A percentile compares a stretch with the other conserved stretches of the same genome.
Conservation (phyloP, 2,113 vertebrate genomes). For the Emberiza fucata region DNA sequence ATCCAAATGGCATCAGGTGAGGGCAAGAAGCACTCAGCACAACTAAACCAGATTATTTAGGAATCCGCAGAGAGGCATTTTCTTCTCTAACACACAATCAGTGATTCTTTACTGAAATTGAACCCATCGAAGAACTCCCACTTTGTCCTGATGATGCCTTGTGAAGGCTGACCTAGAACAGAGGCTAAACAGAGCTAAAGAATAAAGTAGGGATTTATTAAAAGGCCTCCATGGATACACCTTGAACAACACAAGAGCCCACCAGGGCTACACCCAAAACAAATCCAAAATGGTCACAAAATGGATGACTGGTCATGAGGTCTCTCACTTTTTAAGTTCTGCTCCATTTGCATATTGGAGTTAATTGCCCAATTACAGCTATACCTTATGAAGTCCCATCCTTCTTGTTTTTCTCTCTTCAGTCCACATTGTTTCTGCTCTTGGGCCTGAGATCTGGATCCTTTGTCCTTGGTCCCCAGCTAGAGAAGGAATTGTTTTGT, state of each 20-base stretch:
- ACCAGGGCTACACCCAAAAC: neutral
- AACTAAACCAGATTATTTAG: neutral
- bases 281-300: neutral
- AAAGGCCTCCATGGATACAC: neutral
- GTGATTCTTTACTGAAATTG: neutral
- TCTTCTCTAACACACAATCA: neutral
- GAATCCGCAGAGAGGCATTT: neutral
- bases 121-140: accelerated
- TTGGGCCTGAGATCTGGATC: neutral
- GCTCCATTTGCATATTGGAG: neutral
- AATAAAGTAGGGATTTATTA: neutral
- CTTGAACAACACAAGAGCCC: neutral
- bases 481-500: neutral
- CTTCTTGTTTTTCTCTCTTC: neutral
- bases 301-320: accelerated
- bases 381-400: neutral
- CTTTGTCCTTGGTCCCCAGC: neutral
- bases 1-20: neutral
- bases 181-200: neutral
- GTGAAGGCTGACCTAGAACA: neutral
- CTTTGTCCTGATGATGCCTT: neutral
- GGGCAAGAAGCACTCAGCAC: neutral
- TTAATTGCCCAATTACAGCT: neutral
- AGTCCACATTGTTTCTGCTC: accelerated
- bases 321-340: neutral